phyloP scores from a whole-genome alignment of 2,888 invertebrate genomes.

The Dynastes maya region DNA sequence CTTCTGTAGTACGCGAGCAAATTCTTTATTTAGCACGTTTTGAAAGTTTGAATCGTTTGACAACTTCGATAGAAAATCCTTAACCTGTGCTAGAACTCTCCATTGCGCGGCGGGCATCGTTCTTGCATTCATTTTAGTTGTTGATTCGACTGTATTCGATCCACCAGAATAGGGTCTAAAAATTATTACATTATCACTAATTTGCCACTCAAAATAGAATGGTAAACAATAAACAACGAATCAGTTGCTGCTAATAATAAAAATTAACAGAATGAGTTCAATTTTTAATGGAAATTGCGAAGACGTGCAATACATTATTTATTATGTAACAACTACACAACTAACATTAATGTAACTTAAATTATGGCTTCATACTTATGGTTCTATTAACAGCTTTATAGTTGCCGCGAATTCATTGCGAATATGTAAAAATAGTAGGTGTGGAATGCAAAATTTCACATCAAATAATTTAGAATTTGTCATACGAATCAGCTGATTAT shows the following conservation, averaged over 20 bases:
- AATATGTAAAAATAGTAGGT: not conserved
- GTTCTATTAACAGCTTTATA: not conserved
- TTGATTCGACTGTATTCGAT: constrained; percentile 59
- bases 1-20: constrained; percentile 72
- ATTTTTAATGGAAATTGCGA: not conserved
- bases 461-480: constrained; percentile 40
- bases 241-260: not conserved
- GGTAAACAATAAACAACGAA: not conserved
- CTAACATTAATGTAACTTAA: too few species aligned
- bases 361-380: not conserved
- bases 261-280: not conserved
- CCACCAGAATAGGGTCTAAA: constrained; percentile 54
- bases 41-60: constrained; percentile 70
- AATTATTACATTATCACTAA: not conserved
- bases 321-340: too few species aligned
- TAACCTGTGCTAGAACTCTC: constrained; percentile 71
- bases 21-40: constrained; percentile 71
- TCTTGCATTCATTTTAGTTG: constrained; percentile 63
- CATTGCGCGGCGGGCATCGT: constrained; percentile 67
- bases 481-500: constrained; percentile 22
- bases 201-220: not conserved
- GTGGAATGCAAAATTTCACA: not conserved
- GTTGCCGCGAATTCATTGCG: not conserved
- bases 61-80: constrained; percentile 70
- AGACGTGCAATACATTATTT: too few species aligned